Evolutionary conservation across 1,140 invertebrate genomes (phyloP), one percentile per base, ranked within the genome.

Genomic region (Vanessa tameamea): DNA sequence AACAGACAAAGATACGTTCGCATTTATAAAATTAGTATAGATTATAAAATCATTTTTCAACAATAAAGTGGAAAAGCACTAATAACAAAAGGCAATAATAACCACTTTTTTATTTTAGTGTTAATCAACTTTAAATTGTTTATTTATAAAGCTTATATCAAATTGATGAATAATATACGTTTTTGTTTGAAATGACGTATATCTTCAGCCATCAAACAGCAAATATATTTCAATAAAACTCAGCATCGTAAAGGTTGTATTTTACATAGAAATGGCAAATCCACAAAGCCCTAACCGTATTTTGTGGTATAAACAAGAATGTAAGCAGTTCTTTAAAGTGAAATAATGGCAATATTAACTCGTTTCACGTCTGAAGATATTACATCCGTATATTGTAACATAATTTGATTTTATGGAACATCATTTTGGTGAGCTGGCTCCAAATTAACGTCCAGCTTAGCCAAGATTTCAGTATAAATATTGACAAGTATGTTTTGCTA

Each of bases 241-340:
- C 23, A 57, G 16, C 57, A 20, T 47, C 57, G 67, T 61, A 69
- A 69, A 69, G 20, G 61, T 63, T 63, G 57, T 69, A 43, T 69
- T 55, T 59, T 69, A 69, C 53, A 69, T 59, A 55, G 43, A 69
- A 69, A 69, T 59, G 48, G 67, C 67, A 61, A 69, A 69, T 69
- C 67, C 67, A 59, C 26, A 69, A 69, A 47, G 59, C 67, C 67
- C 55, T 69, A 47, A 57, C 51, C 67, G 67, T 69, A 69, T 69
- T 69, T 69, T 47, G 67, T 61, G 53, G 67, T 69, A 53, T 61
- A 61, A 55, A 59, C 64, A 68, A 53, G 26, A 20, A 67, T 16
- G 43, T 68, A 47, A 68, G 66, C 66, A 68, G 66, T 68, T 68
- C 66, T 68, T 68, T 68, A 55, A 51, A 68, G 50, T 51, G 37